phyloP scores from a whole-genome alignment of 2,113 vertebrate species.

The Prietella phreatophila region DNA sequence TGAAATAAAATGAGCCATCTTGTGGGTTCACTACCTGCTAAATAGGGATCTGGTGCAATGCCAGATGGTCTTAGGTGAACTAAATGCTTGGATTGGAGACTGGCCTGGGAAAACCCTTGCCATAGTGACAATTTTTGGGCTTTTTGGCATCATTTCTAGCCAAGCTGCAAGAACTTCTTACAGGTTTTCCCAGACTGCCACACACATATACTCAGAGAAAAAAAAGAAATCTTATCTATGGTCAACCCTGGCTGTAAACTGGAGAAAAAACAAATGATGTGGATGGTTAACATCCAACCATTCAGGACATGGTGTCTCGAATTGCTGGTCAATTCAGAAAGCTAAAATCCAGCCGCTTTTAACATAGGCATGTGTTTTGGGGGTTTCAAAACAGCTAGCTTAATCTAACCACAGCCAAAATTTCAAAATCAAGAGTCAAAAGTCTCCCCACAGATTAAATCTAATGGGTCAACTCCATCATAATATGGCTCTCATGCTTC shows the following conservation, averaged over 20 bases:
- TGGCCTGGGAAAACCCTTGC: background rate
- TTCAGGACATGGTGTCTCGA: background rate
- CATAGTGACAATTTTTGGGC: background rate
- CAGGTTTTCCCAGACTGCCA: background rate
- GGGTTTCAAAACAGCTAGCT: constrained; percentile 2
- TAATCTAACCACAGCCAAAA: background rate
- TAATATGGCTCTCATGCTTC: constrained; percentile 10
- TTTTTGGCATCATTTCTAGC: too few species aligned
- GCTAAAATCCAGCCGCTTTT: background rate
- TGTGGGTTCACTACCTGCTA: background rate
- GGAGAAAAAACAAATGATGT: background rate
- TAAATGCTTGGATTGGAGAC: background rate
- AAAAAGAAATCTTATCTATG: background rate
- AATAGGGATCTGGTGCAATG: too few species aligned
- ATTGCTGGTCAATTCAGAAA: background rate
- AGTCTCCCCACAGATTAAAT: constrained; percentile 9
- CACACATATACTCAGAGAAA: background rate
- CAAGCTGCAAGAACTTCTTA: background rate
- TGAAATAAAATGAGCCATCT: background rate
- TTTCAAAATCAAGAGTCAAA: constrained; percentile 21
- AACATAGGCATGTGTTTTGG: background rate
- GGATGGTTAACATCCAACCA: background rate
- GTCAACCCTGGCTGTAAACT: background rate
- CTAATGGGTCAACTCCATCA: constrained; percentile 10
- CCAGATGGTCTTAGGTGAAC: background rate